These are phyloP conservation scores for Diabrotica virgifera DNA, from an alignment of 1,140 invertebrate species.

Conservation along the genomic window DNA sequence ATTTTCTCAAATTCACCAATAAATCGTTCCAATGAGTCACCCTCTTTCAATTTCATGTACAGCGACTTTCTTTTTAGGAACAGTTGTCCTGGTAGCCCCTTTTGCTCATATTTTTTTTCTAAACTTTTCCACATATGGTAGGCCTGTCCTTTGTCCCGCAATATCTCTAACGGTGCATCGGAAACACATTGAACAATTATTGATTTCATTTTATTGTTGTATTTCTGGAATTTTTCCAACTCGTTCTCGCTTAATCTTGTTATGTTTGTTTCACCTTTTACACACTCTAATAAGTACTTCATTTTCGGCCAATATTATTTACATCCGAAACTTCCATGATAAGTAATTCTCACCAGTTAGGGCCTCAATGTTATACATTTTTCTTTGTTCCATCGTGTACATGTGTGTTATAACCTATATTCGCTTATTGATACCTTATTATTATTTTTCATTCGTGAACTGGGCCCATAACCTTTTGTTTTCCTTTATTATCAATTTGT, in stretches of 20 bases:
- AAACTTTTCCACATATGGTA: constrained; percentile 26
- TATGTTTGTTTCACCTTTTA: constrained; percentile 11
- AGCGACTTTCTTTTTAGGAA: constrained; percentile 28
- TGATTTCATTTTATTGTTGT: constrained; percentile 13
- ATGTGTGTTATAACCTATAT: too few species aligned
- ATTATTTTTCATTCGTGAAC: too few species aligned
- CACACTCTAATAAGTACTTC: constrained; percentile 12
- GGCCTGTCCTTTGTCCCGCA: constrained; percentile 18
- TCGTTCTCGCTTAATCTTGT: constrained; percentile 6
- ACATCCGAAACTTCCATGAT: constrained; percentile 26
- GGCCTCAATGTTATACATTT: too few species aligned
- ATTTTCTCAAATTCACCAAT: constrained; percentile 27
- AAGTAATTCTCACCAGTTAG: background rate
- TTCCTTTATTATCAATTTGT: too few species aligned
- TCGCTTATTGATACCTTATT: too few species aligned
- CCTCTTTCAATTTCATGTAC: too few species aligned
- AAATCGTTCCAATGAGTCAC: constrained; percentile 22
- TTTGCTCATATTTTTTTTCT: constrained; percentile 24
- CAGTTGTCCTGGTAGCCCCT: constrained; percentile 27
- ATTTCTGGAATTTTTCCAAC: constrained; percentile 9
- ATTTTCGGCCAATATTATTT: constrained; percentile 24
- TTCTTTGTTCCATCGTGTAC: too few species aligned
- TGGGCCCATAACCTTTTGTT: too few species aligned
- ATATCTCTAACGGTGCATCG: constrained; percentile 18
- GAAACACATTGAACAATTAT: constrained; percentile 24